Conservation (phyloP, 2,888 invertebrate species). For the Eulithis prunata region DNA sequence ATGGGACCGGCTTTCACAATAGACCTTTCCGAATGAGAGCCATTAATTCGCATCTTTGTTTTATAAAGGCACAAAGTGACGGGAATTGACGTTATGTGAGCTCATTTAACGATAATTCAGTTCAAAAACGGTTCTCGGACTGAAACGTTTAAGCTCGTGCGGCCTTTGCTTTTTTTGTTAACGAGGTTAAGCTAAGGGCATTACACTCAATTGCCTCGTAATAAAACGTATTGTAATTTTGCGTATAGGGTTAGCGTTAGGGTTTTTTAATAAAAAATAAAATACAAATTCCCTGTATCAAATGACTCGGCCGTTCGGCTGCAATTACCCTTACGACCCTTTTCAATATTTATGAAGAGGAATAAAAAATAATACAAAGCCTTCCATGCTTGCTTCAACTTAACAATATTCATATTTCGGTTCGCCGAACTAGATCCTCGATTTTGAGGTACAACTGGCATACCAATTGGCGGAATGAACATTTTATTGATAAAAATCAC, state of each 20-base stretch:
- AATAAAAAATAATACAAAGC: conserved; percentile 38
- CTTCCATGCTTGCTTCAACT: conserved; percentile 24
- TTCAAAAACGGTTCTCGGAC: conserved; percentile 55
- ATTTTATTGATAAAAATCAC: conserved; percentile 70
- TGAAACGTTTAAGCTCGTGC: conserved; percentile 48
- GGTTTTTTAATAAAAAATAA: conserved; percentile 38
- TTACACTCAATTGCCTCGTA: conserved; percentile 41
- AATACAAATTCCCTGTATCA: conserved; percentile 34
- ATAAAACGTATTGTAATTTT: conserved; percentile 44
- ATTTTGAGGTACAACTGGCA: conserved; percentile 37
- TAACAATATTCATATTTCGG: conserved; percentile 34
- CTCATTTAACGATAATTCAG: conserved; percentile 74
- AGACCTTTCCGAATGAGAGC: conserved; percentile 78
- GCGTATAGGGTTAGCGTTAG: conserved; percentile 34
- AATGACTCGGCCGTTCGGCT: conserved; percentile 38
- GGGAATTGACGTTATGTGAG: conserved; percentile 74
- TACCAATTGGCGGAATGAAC: conserved; percentile 48
- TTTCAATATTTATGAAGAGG: conserved; percentile 41
- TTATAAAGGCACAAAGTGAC: conserved; percentile 78
- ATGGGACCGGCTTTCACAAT: conserved; percentile 76
- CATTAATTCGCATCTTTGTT: conserved; percentile 83
- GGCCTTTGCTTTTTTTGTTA: conserved; percentile 34
- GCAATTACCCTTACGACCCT: conserved; percentile 42
- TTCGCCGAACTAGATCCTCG: conserved; percentile 24
- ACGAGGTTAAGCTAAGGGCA: conserved; percentile 38